These are phyloP conservation scores for Urosaurus nigricauda DNA, from an alignment of 2,797 vertebrate species.

Conservation along the genomic window DNA sequence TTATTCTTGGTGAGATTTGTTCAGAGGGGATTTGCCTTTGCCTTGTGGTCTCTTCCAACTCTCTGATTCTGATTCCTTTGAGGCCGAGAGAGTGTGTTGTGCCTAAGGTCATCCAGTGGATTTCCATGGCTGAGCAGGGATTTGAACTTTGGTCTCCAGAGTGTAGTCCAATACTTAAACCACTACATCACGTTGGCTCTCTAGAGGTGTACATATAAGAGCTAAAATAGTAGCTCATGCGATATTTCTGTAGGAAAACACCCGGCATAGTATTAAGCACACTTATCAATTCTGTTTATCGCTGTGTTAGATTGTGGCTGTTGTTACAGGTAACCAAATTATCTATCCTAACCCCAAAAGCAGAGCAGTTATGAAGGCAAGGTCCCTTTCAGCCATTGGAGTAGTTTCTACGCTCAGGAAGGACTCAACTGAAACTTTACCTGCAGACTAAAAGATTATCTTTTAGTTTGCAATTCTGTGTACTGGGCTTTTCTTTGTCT, in stretches of 20 bases:
- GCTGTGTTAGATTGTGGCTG: not conserved
- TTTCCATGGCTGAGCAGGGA: too few species aligned
- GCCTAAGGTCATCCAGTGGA: too few species aligned
- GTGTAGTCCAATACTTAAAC: too few species aligned
- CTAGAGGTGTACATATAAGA: not conserved
- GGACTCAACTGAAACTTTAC: not conserved
- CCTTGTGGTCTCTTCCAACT: too few species aligned
- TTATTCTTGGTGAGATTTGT: too few species aligned
- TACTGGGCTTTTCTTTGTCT: not conserved
- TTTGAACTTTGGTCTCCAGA: too few species aligned
- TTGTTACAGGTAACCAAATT: not conserved
- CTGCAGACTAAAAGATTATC: not conserved
- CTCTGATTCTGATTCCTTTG: too few species aligned
- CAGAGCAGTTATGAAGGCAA: not conserved
- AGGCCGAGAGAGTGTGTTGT: too few species aligned
- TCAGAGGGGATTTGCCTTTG: too few species aligned
- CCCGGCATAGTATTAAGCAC: not conserved
- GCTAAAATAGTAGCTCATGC: not conserved
- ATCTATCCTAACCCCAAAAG: not conserved
- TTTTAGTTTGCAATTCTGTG: not conserved
- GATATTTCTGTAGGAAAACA: not conserved
- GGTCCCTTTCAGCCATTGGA: not conserved
- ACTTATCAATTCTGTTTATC: not conserved
- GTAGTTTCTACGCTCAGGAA: not conserved
- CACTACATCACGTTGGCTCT: too few species aligned